Base-by-base conservation (phyloP, 2,888 invertebrate species). In the Ochropleura leucogaster region DNA sequence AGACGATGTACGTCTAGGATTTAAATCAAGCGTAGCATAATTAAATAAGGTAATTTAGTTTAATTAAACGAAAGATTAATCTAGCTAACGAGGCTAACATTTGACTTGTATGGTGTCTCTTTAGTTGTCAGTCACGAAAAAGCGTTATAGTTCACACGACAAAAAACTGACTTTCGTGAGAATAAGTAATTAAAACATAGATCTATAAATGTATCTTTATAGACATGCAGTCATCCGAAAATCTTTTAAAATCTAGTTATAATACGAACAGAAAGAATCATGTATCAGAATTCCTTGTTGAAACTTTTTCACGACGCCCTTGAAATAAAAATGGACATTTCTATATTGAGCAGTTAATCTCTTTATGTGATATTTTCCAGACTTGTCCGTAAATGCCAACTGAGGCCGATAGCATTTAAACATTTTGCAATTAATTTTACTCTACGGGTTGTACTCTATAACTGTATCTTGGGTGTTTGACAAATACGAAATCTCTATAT, bases 121-220 rank as follows among this genome's bases (percentile, higher is more conserved):
- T 72, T 59, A 72, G 40, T 40, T 57, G 40, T 30, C n/a, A 76
- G 60, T 80, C 76, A 83, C 83, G 72, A 82, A 65, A 79, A 68
- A 72, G 44, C 69, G 44, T 60, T 72, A 66, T 60, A 69, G 65
- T 59, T 68, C 60, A 66, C 40, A 57, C 44, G 62, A 72, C 62
- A 79, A 75, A 74, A 72, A 80, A 67, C 18, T n/a, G 46, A 60
- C 49, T 69, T 51, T 66, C 49, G n/a, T 74, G 80, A 71, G 40
- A 55, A 51, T 47, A 62, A 16, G 55, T 57, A 65, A 44, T 20
- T 18, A 12, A 68, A 79, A 64, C 7, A 30, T 42, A 67, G 47
- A 42, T 60, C 30, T 30, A 14, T 57, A 57, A 40, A 72, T 63
- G 18, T 5, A 42, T 40, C 12, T 75, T 49, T 14, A n/a, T 3